A percentile compares a stretch with the other conserved stretches of the same genome.
These are phyloP conservation scores for Drosophila siamana DNA, from an alignment of 2,888 invertebrate genomes.

Conservation along the genomic window DNA sequence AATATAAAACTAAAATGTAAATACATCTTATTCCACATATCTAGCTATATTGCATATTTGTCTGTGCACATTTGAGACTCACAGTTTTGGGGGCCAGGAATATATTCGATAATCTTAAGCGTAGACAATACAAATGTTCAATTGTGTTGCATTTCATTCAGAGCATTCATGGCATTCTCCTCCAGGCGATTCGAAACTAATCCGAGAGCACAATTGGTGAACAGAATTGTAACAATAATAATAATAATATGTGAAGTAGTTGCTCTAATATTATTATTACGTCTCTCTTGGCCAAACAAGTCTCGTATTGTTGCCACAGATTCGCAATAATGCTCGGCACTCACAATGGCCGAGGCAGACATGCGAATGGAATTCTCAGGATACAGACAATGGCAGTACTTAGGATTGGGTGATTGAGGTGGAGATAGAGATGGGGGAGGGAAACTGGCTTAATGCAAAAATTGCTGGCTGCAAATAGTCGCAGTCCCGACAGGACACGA, in stretches of 20 bases:
- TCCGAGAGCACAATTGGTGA: constrained; percentile 5
- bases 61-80: constrained; percentile 54
- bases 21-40: neutral
- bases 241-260: constrained; percentile 13
- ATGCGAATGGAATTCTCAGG: constrained; percentile 9
- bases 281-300: too few species aligned
- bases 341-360: constrained; percentile 34
- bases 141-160: neutral
- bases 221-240: constrained; percentile 11
- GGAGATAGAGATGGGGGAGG: constrained; percentile 27
- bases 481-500: constrained; percentile 15
- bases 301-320: too few species aligned
- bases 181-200: constrained; percentile 7
- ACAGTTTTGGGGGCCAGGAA: constrained; percentile 4
- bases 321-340: constrained; percentile 12
- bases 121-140: neutral
- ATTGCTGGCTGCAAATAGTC: constrained; percentile 7
- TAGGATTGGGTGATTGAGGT: constrained; percentile 8
- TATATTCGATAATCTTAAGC: neutral
- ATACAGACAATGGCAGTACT: constrained; percentile 29
- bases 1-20: constrained; percentile 37
- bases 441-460: constrained; percentile 21
- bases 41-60: neutral
- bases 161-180: neutral
- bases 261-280: constrained; percentile 27